A percentile compares a stretch with the other conserved stretches of the same genome.
Conservation (phyloP, 2,113 vertebrate species). For the Okapia johnstoni region DNA sequence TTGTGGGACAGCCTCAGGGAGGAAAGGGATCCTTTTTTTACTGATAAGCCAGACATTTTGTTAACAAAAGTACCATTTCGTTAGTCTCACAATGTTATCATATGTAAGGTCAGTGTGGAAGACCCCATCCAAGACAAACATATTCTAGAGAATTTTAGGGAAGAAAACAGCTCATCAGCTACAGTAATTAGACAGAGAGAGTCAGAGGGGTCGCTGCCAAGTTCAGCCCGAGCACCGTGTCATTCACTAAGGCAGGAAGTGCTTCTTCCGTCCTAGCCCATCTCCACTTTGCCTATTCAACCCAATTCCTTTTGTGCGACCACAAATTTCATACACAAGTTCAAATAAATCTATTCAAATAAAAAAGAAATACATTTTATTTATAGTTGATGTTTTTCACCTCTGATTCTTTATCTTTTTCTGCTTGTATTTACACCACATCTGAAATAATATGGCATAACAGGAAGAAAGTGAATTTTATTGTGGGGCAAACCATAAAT, state of each 20-base stretch:
- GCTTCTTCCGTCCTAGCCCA: too few species aligned
- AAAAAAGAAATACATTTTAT: not conserved
- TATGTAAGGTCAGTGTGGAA: not conserved
- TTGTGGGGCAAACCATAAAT: not conserved
- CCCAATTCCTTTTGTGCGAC: not conserved
- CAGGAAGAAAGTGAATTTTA: not conserved
- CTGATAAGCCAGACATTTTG: not conserved
- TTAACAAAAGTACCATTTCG: not conserved
- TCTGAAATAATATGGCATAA: not conserved
- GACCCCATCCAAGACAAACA: not conserved
- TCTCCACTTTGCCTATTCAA: not conserved
- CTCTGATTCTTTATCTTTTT: not conserved
- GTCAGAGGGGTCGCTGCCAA: not conserved
- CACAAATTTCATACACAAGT: not conserved
- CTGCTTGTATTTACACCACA: not conserved
- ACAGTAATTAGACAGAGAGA: not conserved
- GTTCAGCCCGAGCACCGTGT: not conserved
- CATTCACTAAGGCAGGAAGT: not conserved
- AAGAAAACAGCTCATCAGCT: not conserved
- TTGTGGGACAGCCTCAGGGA: not conserved
- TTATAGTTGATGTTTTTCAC: not conserved
- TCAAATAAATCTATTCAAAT: not conserved
- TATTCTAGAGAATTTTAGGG: not conserved
- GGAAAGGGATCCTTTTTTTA: not conserved
- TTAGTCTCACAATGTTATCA: not conserved